Percentiles rank a stretch among this genome's conserved stretches.
Evolutionary conservation across 2,113 vertebrate genomes (phyloP).

Genomic region (Philantomba maxwellii): DNA sequence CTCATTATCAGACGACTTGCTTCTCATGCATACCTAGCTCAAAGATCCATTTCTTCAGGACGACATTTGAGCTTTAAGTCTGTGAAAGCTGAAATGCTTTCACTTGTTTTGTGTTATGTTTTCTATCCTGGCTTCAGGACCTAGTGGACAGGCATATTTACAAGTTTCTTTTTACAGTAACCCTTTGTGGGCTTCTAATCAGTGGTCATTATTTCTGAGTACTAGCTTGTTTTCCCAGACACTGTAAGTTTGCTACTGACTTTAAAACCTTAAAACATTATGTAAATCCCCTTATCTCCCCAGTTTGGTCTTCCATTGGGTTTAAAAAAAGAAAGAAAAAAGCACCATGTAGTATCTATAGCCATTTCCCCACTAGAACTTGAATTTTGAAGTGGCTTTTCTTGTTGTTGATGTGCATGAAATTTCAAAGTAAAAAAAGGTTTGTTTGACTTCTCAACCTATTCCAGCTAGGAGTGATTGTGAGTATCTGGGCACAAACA

Average conservation of each 20-base stretch:
- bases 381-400: neutral
- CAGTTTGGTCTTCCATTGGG: neutral
- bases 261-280: neutral
- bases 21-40: neutral
- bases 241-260: neutral
- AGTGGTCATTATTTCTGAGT: slow-evolving; percentile 36
- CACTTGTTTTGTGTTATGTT: neutral
- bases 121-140: neutral
- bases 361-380: neutral
- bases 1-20: neutral
- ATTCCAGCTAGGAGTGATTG: neutral
- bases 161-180: slow-evolving; percentile 39
- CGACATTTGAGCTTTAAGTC: slow-evolving; percentile 36
- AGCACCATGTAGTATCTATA: neutral
- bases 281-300: neutral
- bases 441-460: neutral
- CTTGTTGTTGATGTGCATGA: neutral
- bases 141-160: neutral
- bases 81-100: neutral
- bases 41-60: neutral
- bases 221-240: slow-evolving; percentile 6
- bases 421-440: neutral
- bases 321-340: neutral
- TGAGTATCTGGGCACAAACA: neutral
- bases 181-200: slow-evolving; percentile 19